Conservation (phyloP, 2,888 invertebrate genomes). For the Thumatha senex region DNA sequence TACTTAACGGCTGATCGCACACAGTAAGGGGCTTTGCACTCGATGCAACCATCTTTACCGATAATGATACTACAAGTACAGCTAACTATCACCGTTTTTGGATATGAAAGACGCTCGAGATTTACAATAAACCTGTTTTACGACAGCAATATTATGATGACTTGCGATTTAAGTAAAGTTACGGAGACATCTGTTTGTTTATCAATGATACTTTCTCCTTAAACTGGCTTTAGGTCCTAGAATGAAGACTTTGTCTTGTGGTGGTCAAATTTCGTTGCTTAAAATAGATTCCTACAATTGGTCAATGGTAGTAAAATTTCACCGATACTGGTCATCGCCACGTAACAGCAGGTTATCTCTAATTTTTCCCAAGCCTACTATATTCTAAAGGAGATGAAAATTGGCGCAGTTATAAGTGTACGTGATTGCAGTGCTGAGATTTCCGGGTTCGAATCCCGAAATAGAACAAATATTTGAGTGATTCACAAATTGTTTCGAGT, state of each 20-base stretch:
- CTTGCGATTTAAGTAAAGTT: constrained; percentile 2
- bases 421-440: no score
- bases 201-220: constrained; percentile 6
- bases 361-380: no score
- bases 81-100: constrained; percentile 16
- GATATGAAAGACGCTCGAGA: constrained; percentile 11
- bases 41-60: constrained; percentile 13
- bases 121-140: constrained; percentile 8
- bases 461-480: no score
- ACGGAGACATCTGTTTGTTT: neutral
- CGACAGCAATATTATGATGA: constrained; percentile 1
- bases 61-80: constrained; percentile 13
- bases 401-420: no score
- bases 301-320: no score
- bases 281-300: no score
- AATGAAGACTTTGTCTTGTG: neutral
- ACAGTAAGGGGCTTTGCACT: constrained; percentile 14
- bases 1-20: constrained; percentile 29
- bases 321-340: no score
- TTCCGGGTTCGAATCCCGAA: no score
- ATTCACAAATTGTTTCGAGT: no score
- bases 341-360: no score
- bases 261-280: no score
- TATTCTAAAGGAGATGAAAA: no score
- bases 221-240: constrained; percentile 2